phyloP scores from a whole-genome alignment of 2,888 invertebrate species.

The Dorcus parallelipipedus region DNA sequence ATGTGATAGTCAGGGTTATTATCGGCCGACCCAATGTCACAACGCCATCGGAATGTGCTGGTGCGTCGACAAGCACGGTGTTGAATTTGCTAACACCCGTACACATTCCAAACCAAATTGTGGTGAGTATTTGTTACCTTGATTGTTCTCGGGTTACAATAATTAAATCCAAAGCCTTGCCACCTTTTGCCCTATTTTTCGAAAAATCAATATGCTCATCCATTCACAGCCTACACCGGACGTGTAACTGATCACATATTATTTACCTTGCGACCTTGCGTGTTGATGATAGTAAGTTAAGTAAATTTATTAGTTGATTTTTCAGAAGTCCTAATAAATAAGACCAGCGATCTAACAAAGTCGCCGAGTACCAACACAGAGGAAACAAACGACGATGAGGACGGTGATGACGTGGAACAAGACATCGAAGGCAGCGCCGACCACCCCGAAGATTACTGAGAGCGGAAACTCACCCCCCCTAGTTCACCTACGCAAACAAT shows the following conservation, averaged over 20 bases:
- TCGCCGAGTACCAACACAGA: slow-evolving; percentile 45
- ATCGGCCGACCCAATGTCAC: slow-evolving; percentile 84
- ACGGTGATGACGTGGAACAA: slow-evolving; percentile 63
- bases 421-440: slow-evolving; percentile 75
- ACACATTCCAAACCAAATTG: slow-evolving; percentile 77
- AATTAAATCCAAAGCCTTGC: too few relatives aligned
- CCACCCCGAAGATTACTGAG: slow-evolving; percentile 71
- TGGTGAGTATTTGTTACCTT: slow-evolving; percentile 55
- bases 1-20: slow-evolving; percentile 85
- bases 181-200: too few relatives aligned
- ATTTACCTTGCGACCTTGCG: too few relatives aligned
- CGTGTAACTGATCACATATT: not conserved
- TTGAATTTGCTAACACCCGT: slow-evolving; percentile 81
- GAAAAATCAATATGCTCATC: too few relatives aligned
- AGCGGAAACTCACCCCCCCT: slow-evolving; percentile 1
- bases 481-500: slow-evolving; percentile 4
- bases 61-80: slow-evolving; percentile 91
- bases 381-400: slow-evolving; percentile 69
- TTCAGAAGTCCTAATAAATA: slow-evolving; percentile 33
- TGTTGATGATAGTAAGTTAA: not conserved
- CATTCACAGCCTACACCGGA: not conserved
- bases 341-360: slow-evolving; percentile 28
- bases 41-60: slow-evolving; percentile 84
- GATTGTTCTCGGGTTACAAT: too few relatives aligned
- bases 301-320: slow-evolving; percentile 20